Evolutionary conservation across 1,140 invertebrate genomes (phyloP).

Genomic region (Apis dorsata): DNA sequence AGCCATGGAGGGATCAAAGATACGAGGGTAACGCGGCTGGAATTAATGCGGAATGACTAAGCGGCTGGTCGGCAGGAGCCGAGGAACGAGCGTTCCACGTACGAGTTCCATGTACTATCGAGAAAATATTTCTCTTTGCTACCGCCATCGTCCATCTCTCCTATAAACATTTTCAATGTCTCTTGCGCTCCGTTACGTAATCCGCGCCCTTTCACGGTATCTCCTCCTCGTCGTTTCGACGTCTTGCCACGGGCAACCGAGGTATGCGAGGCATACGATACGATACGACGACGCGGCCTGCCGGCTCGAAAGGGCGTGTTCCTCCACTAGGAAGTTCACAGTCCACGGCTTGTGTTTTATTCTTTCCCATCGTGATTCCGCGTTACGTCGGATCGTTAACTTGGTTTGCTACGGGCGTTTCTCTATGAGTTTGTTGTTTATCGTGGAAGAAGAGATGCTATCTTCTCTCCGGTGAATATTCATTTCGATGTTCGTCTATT

Average conservation of each 20-base stretch:
- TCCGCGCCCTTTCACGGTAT: background rate
- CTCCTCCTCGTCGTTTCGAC: constrained; percentile 8
- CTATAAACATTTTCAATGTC: constrained; percentile 14
- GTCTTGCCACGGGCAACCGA: background rate
- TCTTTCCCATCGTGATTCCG: background rate
- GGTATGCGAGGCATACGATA: background rate
- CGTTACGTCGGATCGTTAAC: background rate
- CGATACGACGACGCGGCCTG: background rate
- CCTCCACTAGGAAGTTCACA: background rate
- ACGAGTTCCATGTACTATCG: constrained; percentile 31
- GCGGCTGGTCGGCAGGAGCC: constrained; percentile 38
- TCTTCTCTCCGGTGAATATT: background rate
- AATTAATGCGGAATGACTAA: constrained; percentile 63
- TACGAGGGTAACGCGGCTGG: constrained; percentile 60
- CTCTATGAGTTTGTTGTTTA: constrained; percentile 1
- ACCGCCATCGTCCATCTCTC: background rate
- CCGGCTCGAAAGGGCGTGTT: constrained; percentile 26
- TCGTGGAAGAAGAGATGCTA: background rate
- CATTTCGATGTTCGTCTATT: background rate
- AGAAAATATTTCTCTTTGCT: constrained; percentile 49
- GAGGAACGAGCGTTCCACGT: constrained; percentile 37
- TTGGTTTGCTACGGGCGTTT: background rate
- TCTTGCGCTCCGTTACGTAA: constrained; percentile 21
- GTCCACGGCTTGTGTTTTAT: background rate
- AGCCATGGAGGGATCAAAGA: constrained; percentile 37